Conservation (phyloP, 2,113 vertebrate species). For the Actinemys pallida region DNA sequence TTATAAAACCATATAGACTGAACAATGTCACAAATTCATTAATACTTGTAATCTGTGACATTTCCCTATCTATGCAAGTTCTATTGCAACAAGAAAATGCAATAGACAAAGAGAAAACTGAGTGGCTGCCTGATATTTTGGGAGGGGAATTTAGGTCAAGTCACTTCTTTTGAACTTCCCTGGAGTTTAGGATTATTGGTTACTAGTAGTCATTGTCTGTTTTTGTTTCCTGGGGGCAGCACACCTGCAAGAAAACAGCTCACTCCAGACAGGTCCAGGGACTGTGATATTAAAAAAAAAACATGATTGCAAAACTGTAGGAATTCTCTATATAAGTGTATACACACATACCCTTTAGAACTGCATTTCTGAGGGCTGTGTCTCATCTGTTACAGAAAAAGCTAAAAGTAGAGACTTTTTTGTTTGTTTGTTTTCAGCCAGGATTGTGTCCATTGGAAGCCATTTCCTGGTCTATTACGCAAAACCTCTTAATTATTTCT, state of each 20-base stretch:
- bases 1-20: no score
- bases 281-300: not conserved
- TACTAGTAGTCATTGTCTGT: not conserved
- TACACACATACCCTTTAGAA: not conserved
- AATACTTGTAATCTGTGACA: not conserved
- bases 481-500: not conserved
- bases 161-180: not conserved
- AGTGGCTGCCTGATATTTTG: not conserved
- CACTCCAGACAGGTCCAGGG: not conserved
- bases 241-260: not conserved
- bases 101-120: not conserved
- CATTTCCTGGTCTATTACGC: not conserved
- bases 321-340: not conserved
- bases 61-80: not conserved
- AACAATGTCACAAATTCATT: not conserved
- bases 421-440: no score
- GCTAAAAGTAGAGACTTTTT: not conserved
- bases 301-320: not conserved
- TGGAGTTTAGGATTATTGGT: not conserved
- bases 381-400: not conserved
- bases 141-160: not conserved
- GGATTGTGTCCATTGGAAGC: not conserved
- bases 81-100: fast-evolving
- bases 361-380: no score
- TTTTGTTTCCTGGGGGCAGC: not conserved